Evolutionary conservation across 2,888 invertebrate species (phyloP).

Genomic region (Agonopterix alstromeriana): DNA sequence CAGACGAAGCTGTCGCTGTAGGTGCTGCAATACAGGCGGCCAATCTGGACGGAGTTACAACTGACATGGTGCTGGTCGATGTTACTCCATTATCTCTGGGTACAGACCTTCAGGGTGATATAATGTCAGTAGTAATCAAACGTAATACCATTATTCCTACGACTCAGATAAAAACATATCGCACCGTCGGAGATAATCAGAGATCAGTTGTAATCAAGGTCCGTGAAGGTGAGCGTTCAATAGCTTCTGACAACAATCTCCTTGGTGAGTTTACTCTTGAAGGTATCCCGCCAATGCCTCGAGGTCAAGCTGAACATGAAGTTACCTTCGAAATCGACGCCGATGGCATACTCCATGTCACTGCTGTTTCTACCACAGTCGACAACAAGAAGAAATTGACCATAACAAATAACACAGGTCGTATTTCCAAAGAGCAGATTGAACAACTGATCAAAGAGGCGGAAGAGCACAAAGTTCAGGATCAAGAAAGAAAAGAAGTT

Average conservation of each 20-base stretch:
- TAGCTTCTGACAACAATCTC: conserved; percentile 83
- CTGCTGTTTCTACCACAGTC: conserved; percentile 79
- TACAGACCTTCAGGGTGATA: conserved; percentile 85
- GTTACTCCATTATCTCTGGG: conserved; percentile 78
- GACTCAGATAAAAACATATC: conserved; percentile 80
- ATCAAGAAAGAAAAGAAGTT: conserved; percentile 77
- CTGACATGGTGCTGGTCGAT: conserved; percentile 75
- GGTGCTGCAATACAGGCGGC: conserved; percentile 83
- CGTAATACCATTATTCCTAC: conserved; percentile 80
- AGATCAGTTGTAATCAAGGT: conserved; percentile 81
- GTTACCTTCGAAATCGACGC: conserved; percentile 82
- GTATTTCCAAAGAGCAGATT: conserved; percentile 84
- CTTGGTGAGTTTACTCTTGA: conserved; percentile 74
- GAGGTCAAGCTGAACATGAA: conserved; percentile 75
- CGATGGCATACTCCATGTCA: conserved; percentile 84
- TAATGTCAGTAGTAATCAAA: conserved; percentile 82
- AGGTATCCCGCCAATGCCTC: conserved; percentile 76
- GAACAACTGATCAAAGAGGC: conserved; percentile 83
- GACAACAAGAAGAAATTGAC: conserved; percentile 81
- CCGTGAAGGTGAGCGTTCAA: conserved; percentile 82
- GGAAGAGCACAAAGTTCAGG: conserved; percentile 80
- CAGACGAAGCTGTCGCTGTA: conserved; percentile 85
- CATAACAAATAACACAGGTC: conserved; percentile 85
- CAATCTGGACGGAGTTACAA: conserved; percentile 80
- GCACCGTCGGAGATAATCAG: conserved; percentile 86